Evolutionary conservation across 2,113 vertebrate genomes (phyloP), one percentile per base, ranked within the genome.

Genomic region (Tympanuchus pallidicinctus): DNA sequence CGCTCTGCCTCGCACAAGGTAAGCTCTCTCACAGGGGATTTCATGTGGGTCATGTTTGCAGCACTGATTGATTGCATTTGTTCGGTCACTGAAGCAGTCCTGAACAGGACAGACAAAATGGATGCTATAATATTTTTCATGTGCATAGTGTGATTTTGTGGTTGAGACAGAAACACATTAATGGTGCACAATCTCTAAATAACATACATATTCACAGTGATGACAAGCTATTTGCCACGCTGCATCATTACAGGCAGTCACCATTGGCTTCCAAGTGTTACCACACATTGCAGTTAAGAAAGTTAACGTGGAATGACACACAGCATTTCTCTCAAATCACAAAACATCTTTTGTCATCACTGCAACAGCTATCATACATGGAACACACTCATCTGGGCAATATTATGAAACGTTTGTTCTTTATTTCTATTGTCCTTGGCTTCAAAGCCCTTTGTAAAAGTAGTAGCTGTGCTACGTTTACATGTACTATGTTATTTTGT

Each of bases 1-100:
- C 36, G 7, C 22, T 25, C 28, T 1, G 1, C 27, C 1, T 4
- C 11, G 65, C 30, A 28, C 0, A 0, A 57, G 18, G 45, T 38
- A 47, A 75, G 59, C 57, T 43, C 20, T n/a, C 17, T 40, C n/a
- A 24, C 27, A 28, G 66, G 52, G 40, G 65, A 9, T 73, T 56
- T 69, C 76, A 36, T 4, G 20, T 8, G 22, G 42, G 76, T 63
- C 11, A 1, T 1, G n/a, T 21, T 59, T 0, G 2, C 42, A 20
- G 42, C 36, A 5, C 52, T n/a, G 65, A 69, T 16, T 11, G 64
- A 40, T 21, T 6, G 71, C 60, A 47, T 0, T 16, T 38, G 60
- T 42, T 59, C 28, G 18, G 47, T 32, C 54, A 36, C 15, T 7
- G 60, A 52, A 19, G 65, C 71, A 20, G 32, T n/a, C 70, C 25